A percentile compares a stretch with the other conserved stretches of the same genome.
phyloP scores from a whole-genome alignment of 53 echinoderm and acorn worm genomes.

The Holothuria scabra region DNA sequence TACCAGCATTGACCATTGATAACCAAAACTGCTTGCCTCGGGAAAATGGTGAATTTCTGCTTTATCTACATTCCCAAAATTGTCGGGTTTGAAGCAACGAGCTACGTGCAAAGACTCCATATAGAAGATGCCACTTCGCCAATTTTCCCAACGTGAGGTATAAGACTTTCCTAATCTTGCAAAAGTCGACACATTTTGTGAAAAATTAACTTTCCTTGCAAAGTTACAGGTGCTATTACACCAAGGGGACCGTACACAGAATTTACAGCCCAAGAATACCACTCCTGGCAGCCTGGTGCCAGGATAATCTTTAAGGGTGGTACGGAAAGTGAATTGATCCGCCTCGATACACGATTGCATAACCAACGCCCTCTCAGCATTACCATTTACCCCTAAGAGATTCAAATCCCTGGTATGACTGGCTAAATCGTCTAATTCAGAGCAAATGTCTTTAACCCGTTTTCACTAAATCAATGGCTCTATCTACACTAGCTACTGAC shows the following conservation, averaged over 20 bases:
- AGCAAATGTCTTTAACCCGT: conserved; percentile 40
- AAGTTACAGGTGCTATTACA: conserved; percentile 55
- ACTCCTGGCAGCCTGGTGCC: conserved; percentile 19
- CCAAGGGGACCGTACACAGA: conserved; percentile 74
- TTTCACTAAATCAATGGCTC: conserved; percentile 57
- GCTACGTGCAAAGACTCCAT: conserved; percentile 33
- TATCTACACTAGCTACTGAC: conserved; percentile 39
- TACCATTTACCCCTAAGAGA: conserved; percentile 24
- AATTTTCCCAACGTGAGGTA: conserved; percentile 51
- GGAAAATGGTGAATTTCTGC: neutral
- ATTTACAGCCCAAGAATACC: conserved; percentile 66
- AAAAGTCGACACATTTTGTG: conserved; percentile 61
- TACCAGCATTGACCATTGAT: conserved; percentile 80
- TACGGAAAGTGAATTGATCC: conserved; percentile 47
- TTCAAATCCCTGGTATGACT: conserved; percentile 33
- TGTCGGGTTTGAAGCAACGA: conserved; percentile 59
- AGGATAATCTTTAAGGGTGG: conserved; percentile 9
- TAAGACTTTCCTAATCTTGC: conserved; percentile 65
- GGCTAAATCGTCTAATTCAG: conserved; percentile 51
- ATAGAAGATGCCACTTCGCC: conserved; percentile 42
- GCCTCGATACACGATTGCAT: conserved; percentile 52
- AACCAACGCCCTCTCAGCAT: conserved; percentile 61
- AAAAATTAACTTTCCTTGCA: conserved; percentile 67
- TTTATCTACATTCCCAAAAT: too few species aligned
- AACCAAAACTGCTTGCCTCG: conserved; percentile 57